Conservation (phyloP, 2,113 vertebrate genomes). For the Lampris incognitus region DNA sequence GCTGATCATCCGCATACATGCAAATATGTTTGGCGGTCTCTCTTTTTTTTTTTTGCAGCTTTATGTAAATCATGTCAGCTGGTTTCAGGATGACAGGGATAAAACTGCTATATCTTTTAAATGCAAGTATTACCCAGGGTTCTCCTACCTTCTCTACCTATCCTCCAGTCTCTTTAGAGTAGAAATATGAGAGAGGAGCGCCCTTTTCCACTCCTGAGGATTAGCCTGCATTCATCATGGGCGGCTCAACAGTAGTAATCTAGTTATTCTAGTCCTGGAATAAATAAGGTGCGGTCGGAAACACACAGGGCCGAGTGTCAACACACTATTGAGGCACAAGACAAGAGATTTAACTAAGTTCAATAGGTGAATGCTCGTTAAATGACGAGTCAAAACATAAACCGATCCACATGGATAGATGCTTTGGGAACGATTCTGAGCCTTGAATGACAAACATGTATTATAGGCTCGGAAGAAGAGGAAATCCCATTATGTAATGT, state of each 20-base stretch:
- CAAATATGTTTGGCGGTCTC: background rate
- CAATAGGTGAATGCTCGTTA: no score
- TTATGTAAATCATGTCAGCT: background rate
- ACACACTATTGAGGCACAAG: background rate
- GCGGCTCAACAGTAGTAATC: constrained; percentile 64
- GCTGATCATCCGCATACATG: no score
- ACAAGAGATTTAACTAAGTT: no score
- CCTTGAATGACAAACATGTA: background rate
- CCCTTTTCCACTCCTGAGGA: constrained; percentile 48
- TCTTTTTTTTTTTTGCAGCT: background rate
- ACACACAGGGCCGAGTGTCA: constrained; percentile 8
- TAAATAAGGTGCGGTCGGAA: constrained; percentile 22
- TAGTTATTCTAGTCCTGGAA: constrained; percentile 74
- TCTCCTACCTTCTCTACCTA: background rate
- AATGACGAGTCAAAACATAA: background rate
- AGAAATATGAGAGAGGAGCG: constrained; percentile 14
- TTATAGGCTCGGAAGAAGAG: constrained; percentile 26
- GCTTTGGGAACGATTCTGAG: background rate
- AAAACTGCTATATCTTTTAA: background rate
- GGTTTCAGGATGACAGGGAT: background rate
- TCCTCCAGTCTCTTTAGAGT: constrained; percentile 1
- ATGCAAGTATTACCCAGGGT: background rate
- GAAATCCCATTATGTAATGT: constrained; percentile 72
- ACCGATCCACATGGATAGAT: background rate
- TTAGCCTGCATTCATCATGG: constrained; percentile 60